Evolutionary conservation across 64 coral and sea anemone genomes (phyloP).

Genomic region (Montipora foliosa): DNA sequence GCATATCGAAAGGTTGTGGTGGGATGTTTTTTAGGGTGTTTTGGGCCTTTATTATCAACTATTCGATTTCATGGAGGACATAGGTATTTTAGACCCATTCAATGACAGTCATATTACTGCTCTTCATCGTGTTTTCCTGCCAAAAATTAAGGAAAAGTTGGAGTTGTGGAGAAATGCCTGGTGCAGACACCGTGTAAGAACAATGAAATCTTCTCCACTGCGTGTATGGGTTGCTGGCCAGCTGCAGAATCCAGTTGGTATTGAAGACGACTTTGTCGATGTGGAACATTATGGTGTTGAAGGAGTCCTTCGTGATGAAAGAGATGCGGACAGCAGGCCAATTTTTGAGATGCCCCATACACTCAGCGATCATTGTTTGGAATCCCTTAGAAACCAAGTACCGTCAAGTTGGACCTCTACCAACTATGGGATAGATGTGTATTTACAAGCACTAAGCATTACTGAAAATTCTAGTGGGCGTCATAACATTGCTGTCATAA

Average conservation of each 20-base stretch:
- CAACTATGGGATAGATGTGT: not conserved
- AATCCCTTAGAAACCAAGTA: slow-evolving; percentile 13
- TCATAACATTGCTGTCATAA: slow-evolving; percentile 11
- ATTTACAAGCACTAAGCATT: slow-evolving; percentile 20
- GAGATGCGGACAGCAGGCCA: not conserved
- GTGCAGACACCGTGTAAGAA: not conserved
- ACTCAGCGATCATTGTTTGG: slow-evolving; percentile 21
- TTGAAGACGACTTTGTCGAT: not conserved
- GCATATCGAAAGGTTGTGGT: slow-evolving; percentile 48
- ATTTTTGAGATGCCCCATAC: not conserved
- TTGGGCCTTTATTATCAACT: not conserved
- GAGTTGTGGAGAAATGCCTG: not conserved
- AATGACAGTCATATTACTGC: not conserved
- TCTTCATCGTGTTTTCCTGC: not conserved
- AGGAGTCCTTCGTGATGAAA: not conserved
- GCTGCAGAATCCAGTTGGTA: not conserved
- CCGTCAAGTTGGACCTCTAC: not conserved
- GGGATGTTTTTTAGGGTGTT: slow-evolving; percentile 41
- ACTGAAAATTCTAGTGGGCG: slow-evolving; percentile 22
- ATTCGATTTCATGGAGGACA: not conserved
- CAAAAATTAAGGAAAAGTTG: slow-evolving; percentile 1
- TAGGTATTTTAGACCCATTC: not conserved
- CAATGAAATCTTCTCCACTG: not conserved
- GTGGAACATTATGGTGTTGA: slow-evolving; percentile 3
- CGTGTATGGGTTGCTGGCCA: not conserved